A percentile compares a stretch with the other conserved stretches of the same genome.
phyloP scores from a whole-genome alignment of 1,140 invertebrate genomes.

The Ditylenchus dipsaci region DNA sequence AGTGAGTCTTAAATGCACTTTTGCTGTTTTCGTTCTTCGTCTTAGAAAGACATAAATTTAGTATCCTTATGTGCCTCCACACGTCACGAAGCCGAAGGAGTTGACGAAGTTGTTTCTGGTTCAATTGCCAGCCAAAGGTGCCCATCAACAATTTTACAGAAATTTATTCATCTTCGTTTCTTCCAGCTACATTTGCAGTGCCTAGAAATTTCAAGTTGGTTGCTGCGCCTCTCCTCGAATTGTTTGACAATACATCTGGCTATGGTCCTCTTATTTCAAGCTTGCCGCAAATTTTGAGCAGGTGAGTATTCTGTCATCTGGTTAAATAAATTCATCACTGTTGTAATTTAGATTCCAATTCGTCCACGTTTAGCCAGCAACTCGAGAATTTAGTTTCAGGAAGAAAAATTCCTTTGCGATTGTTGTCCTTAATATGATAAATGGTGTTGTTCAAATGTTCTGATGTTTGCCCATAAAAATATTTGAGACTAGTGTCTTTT shows the following conservation, averaged over 20 bases:
- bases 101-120: constrained; percentile 96
- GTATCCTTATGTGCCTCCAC: constrained; percentile 97
- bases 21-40: not conserved
- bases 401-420: too few relatives aligned
- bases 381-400: too few relatives aligned
- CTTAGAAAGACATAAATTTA: constrained; percentile 41
- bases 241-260: constrained; percentile 97
- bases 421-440: too few relatives aligned
- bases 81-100: constrained; percentile 98
- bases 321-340: too few relatives aligned
- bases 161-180: constrained; percentile 21
- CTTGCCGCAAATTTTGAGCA: constrained; percentile 88
- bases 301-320: constrained; percentile 62
- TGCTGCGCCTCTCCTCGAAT: constrained; percentile 93
- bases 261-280: constrained; percentile 98
- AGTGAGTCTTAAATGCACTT: constrained; percentile 47
- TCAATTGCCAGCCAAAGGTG: constrained; percentile 88
- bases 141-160: not conserved
- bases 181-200: constrained; percentile 87
- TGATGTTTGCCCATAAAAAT: too few relatives aligned
- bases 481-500: too few relatives aligned
- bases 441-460: too few relatives aligned
- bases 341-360: too few relatives aligned
- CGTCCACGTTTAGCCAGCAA: too few relatives aligned
- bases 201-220: constrained; percentile 99